Percentiles rank a stretch among this genome's conserved stretches.
Evolutionary conservation across 64 coral and sea anemone genomes (phyloP).

Genomic region (Pocillopora damicornis): DNA sequence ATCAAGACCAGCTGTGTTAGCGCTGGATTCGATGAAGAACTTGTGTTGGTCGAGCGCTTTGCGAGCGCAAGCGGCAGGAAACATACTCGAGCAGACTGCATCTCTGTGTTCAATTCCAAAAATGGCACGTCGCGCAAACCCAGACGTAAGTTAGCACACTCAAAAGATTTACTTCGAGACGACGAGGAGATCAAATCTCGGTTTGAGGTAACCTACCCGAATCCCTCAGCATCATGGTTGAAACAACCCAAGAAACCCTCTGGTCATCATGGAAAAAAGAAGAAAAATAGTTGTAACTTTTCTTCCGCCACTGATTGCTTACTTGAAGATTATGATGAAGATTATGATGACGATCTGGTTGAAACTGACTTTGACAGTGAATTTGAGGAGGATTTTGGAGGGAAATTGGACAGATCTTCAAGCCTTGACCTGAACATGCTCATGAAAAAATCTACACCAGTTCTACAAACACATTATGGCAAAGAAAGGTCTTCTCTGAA

Average conservation of each 20-base stretch:
- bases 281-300: neutral
- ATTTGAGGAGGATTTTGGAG: neutral
- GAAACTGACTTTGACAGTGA: neutral
- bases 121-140: neutral
- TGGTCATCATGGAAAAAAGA: neutral
- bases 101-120: slow-evolving; percentile 36
- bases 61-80: neutral
- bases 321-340: neutral
- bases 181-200: neutral
- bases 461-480: neutral
- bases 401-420: neutral
- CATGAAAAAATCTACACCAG: neutral
- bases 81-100: neutral
- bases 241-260: neutral
- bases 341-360: neutral
- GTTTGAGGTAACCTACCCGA: slow-evolving; percentile 8
- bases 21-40: neutral
- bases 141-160: slow-evolving; percentile 5
- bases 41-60: slow-evolving; percentile 22
- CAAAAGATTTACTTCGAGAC: neutral
- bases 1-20: slow-evolving; percentile 31
- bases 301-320: neutral
- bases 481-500: neutral
- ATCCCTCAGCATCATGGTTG: neutral
- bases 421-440: neutral